Evolutionary conservation across 1,140 invertebrate genomes (phyloP), one percentile per base, ranked within the genome.

Genomic region (Ips typographus): DNA sequence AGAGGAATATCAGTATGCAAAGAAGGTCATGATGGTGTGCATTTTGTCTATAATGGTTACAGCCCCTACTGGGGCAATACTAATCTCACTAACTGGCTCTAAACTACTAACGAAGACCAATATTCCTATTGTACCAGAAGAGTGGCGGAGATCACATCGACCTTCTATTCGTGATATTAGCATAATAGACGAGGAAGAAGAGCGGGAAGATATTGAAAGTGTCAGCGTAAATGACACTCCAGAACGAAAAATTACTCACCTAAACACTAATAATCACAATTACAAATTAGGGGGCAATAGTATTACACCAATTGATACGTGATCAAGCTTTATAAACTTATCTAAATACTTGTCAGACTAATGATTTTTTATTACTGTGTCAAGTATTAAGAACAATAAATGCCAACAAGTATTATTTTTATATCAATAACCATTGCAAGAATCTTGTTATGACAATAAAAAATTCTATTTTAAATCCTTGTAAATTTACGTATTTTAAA

Each of bases 31-130:
- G 52, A 91, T 88, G 42, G 81, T 91, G 6, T 91, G 90, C 77
- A 90, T 97, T 4, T 81, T 98, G 67, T 93, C 92, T 22, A 98
- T 98, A 60, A 82, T 98, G 1, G 80, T 97, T 53, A 96, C 95
- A 0, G 95, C 95, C 0, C 95, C 95, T 0, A 82, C 94, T 2
- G 94, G 95, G 0, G 94, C 94, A 37, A 90, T 95, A 49, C 80
- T 94, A 8, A 96, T 97, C 67, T 89, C 91, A 0, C 75, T 96
- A 1, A 84, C 87, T 0, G 94, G 93, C 0, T 89, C 92, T 0
- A 85, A 87, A 69, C 82, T 98, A n/a, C 83, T 98, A 1, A 88
- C 86, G n/a, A 89, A 87, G 79, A 88, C 87, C 6, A 84, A 85
- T 67, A 84, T 86, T 73, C 86, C 86, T 4, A 84, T 84, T 74